Evolutionary conservation across 2,888 invertebrate genomes (phyloP).

Genomic region (Clitarchus hookeri): DNA sequence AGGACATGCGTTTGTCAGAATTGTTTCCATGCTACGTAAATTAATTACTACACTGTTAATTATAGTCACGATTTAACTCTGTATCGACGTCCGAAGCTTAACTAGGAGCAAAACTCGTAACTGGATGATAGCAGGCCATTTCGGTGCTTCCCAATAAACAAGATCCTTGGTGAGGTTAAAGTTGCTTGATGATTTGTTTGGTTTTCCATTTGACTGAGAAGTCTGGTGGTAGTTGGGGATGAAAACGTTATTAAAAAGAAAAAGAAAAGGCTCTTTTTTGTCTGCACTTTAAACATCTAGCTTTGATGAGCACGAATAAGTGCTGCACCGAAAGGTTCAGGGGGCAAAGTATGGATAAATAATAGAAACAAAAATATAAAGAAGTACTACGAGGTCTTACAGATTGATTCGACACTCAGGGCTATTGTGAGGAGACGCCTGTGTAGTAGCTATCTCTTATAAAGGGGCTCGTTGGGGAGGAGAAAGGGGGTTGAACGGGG

Average conservation of each 20-base stretch:
- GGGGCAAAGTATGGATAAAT: neutral
- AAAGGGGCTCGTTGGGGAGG: neutral
- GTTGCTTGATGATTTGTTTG: neutral
- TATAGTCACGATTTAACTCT: no score
- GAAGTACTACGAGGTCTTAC: neutral
- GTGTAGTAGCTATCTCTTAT: neutral
- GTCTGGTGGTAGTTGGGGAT: neutral
- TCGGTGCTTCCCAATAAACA: neutral
- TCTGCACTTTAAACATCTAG: neutral
- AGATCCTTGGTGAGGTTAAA: neutral
- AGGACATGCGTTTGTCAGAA: no score
- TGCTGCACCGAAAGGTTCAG: neutral
- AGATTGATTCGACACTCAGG: conserved; percentile 6
- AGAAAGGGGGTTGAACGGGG: no score
- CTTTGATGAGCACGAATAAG: neutral
- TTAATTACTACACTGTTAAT: no score
- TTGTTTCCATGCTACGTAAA: no score
- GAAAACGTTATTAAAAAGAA: neutral
- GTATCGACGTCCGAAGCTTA: no score
- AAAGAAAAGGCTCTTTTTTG: neutral
- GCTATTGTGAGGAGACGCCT: neutral
- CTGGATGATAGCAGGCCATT: neutral
- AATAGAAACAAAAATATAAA: neutral
- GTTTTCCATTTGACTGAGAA: neutral
- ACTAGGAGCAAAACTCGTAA: no score